Percentiles rank a stretch among this genome's conserved stretches.
These are phyloP conservation scores for Smutsia gigantea DNA, from an alignment of 2,797 vertebrate genomes.

Conservation along the genomic window DNA sequence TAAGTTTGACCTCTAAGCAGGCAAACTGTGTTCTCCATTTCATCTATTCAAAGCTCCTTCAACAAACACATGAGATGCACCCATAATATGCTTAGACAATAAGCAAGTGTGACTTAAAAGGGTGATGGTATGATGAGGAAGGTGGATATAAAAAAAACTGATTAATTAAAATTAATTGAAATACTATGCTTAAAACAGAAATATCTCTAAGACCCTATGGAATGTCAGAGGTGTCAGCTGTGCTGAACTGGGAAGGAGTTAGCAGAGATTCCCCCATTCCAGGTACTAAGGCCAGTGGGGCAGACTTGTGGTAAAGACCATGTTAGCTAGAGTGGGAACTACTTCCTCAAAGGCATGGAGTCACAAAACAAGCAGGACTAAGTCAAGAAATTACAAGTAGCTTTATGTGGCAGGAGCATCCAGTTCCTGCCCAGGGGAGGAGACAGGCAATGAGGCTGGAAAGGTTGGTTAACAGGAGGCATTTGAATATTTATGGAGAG, in stretches of 20 bases:
- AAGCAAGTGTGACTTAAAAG: constrained; percentile 19
- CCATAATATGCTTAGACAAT: not conserved
- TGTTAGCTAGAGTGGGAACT: not conserved
- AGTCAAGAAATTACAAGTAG: constrained; percentile 7
- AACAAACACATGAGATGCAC: constrained; percentile 1
- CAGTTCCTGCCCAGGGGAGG: not conserved
- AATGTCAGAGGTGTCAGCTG: not conserved
- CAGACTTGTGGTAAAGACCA: not conserved
- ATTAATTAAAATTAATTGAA: constrained; percentile 36
- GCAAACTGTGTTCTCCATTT: not conserved
- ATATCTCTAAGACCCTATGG: not conserved
- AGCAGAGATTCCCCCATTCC: not conserved
- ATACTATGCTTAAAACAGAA: not conserved
- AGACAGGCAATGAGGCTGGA: not conserved
- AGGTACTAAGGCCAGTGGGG: not conserved
- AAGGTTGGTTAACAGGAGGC: not conserved
- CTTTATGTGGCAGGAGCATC: not conserved
- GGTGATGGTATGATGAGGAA: not conserved
- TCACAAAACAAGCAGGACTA: not conserved
- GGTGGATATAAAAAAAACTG: not conserved
- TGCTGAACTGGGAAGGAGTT: not conserved
- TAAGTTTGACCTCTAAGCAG: not conserved
- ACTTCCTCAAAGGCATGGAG: not conserved
- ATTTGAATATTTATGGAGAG: constrained; percentile 5
- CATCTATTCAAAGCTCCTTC: not conserved